Percentiles rank a stretch among this genome's conserved stretches.
These are phyloP conservation scores for Drosophila pegasa DNA, from an alignment of 2,888 invertebrate genomes.

Conservation along the genomic window DNA sequence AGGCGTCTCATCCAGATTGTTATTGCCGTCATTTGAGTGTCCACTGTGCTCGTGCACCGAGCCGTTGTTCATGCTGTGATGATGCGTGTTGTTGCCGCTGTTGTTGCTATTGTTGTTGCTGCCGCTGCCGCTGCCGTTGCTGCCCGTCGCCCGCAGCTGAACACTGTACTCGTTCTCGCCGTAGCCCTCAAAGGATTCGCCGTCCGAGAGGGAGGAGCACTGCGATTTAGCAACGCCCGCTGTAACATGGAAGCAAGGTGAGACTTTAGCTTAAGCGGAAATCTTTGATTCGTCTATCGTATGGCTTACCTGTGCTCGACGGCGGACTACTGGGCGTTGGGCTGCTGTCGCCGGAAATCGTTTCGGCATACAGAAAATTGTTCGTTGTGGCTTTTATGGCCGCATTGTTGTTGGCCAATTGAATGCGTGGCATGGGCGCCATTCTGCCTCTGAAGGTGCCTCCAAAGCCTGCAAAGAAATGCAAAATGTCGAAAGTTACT, in stretches of 20 bases:
- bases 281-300: constrained; percentile 4
- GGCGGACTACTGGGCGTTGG: constrained; percentile 84
- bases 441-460: constrained; percentile 55
- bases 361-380: constrained; percentile 72
- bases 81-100: constrained; percentile 26
- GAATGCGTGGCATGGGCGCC: constrained; percentile 82
- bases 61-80: constrained; percentile 35
- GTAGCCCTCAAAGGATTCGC: constrained; percentile 93
- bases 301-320: constrained; percentile 82
- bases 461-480: constrained; percentile 26
- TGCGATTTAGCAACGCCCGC: constrained; percentile 84
- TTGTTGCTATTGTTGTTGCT: constrained; percentile 31
- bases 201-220: constrained; percentile 89
- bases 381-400: constrained; percentile 62
- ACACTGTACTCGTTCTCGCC: constrained; percentile 86
- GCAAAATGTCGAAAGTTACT: constrained; percentile 18
- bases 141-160: constrained; percentile 39
- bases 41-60: constrained; percentile 64
- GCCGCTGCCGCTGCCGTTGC: constrained; percentile 31
- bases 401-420: constrained; percentile 58
- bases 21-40: constrained; percentile 77
- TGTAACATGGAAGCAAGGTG: constrained; percentile 4
- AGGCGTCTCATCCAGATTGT: constrained; percentile 75
- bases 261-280: not conserved
- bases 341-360: constrained; percentile 83